Percentiles rank a stretch among this genome's conserved stretches.
Evolutionary conservation across 2,888 invertebrate genomes (phyloP).

Genomic region (Dioctria rufipes): DNA sequence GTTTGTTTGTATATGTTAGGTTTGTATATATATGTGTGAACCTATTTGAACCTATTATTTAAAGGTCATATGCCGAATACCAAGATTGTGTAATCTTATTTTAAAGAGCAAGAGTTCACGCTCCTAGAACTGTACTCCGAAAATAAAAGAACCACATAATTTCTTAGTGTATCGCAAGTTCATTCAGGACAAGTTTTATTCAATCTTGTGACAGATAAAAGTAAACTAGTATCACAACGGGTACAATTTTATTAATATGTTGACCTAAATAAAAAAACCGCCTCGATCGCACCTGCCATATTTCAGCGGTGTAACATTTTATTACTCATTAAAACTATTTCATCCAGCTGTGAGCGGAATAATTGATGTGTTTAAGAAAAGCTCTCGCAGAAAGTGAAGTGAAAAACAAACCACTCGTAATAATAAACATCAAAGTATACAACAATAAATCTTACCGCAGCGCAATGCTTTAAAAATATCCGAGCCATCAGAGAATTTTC

Average conservation of each 20-base stretch:
- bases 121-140: too few species aligned
- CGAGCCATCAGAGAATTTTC: constrained; percentile 17
- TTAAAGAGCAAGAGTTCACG: too few species aligned
- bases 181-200: too few species aligned
- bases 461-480: constrained; percentile 34
- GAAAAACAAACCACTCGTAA: constrained; percentile 32
- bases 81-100: too few species aligned
- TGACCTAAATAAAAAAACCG: neutral
- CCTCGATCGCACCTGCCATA: constrained; percentile 28
- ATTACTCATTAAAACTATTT: constrained; percentile 16
- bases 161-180: too few species aligned
- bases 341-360: constrained; percentile 1
- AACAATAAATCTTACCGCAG: constrained; percentile 35
- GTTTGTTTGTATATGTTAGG: too few species aligned
- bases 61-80: too few species aligned
- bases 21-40: too few species aligned
- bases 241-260: neutral
- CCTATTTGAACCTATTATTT: too few species aligned
- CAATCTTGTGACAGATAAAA: too few species aligned
- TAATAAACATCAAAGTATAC: constrained; percentile 34
- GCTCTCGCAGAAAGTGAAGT: constrained; percentile 17
- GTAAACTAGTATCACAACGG: neutral
- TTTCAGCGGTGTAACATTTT: constrained; percentile 12
- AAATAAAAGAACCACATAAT: too few species aligned
- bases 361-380: constrained; percentile 32